These are phyloP conservation scores for Amia ocellicauda DNA, from an alignment of 2,113 vertebrate species.

Conservation along the genomic window DNA sequence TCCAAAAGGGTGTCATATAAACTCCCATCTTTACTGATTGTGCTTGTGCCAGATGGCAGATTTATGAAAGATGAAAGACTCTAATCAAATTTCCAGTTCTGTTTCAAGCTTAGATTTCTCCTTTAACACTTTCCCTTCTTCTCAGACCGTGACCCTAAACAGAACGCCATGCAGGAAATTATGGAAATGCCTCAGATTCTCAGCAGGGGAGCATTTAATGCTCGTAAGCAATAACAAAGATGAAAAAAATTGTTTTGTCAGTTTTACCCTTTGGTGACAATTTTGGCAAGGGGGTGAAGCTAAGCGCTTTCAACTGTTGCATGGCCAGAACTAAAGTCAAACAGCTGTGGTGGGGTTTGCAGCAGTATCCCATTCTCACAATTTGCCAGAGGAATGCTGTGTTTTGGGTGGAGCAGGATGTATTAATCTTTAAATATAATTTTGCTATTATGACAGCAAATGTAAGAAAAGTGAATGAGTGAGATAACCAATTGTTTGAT, in stretches of 20 bases:
- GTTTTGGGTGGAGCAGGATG: conserved; percentile 21
- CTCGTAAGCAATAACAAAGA: conserved; percentile 48
- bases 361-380: not conserved
- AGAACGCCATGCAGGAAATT: conserved; percentile 65
- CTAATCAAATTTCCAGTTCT: conserved; percentile 71
- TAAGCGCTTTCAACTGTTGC: conserved; percentile 52
- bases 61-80: conserved; percentile 68
- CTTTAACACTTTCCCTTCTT: conserved; percentile 61
- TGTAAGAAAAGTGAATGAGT: not conserved
- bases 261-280: conserved; percentile 60
- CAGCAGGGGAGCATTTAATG: conserved; percentile 37
- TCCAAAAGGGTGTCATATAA: conserved; percentile 62
- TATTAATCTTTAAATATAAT: not conserved
- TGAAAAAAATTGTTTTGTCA: conserved; percentile 51
- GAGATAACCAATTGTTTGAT: not conserved
- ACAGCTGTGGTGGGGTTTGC: conserved; percentile 54
- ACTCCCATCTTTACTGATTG: conserved; percentile 62
- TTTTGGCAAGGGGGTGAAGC: conserved; percentile 56
- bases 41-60: conserved; percentile 64
- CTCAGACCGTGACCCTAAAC: conserved; percentile 58
- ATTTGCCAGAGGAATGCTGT: conserved; percentile 10
- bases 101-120: conserved; percentile 60
- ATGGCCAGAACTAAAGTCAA: conserved; percentile 65
- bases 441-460: not conserved
- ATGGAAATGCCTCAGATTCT: conserved; percentile 50